Conservation (phyloP, 2,113 vertebrate genomes). For the Toxostoma redivivum region DNA sequence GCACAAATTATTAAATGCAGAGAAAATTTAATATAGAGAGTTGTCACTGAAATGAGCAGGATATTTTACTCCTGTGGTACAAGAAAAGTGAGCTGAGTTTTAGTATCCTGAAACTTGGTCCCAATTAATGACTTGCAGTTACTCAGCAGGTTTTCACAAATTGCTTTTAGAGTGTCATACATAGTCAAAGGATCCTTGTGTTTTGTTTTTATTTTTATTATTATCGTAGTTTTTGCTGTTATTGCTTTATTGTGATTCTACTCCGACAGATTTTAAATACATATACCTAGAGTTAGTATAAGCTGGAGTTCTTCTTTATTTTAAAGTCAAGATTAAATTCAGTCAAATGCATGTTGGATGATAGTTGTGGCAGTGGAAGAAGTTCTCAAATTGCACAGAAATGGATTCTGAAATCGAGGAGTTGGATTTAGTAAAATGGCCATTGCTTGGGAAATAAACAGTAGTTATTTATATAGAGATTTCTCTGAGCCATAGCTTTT, state of each 20-base stretch:
- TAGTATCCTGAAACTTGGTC: not conserved
- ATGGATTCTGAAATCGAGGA: not conserved
- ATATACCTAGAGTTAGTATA: not conserved
- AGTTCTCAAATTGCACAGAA: not conserved
- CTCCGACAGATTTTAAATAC: not conserved
- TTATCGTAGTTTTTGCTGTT: not conserved
- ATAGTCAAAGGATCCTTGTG: not conserved
- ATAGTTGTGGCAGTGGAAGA: not conserved
- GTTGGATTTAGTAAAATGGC: not conserved
- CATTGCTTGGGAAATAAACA: not conserved
- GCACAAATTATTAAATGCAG: not conserved
- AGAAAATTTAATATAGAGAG: not conserved
- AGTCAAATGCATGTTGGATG: not conserved
- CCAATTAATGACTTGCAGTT: fast-evolving
- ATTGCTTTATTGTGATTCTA: not conserved
- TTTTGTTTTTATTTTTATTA: not conserved
- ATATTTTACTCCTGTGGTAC: not conserved
- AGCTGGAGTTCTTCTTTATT: not conserved
- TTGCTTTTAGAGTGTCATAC: not conserved
- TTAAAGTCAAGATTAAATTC: not conserved
- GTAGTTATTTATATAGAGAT: not conserved
- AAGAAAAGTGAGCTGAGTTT: not conserved
- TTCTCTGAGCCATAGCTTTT: not conserved
- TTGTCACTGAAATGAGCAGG: not conserved
- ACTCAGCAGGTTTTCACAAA: not conserved